Percentiles rank a stretch among this genome's conserved stretches.
These are phyloP conservation scores for Laspeyria flexula DNA, from an alignment of 2,888 invertebrate species.

Conservation along the genomic window DNA sequence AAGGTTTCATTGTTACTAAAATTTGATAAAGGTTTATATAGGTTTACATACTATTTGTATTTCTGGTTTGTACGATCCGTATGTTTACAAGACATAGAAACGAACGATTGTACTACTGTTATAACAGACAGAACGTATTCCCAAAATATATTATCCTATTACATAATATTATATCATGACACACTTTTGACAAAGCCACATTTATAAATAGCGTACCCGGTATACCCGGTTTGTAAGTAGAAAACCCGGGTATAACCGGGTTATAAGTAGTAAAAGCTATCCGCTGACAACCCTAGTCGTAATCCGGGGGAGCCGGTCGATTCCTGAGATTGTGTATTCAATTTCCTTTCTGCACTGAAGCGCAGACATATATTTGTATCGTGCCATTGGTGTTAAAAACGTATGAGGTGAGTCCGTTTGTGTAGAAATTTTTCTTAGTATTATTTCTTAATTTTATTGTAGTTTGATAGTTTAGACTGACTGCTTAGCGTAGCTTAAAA, in stretches of 20 bases:
- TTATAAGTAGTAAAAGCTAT: constrained; percentile 10
- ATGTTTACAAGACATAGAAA: no score
- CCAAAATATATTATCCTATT: no score
- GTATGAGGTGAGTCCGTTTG: constrained; percentile 6
- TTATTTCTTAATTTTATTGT: no score
- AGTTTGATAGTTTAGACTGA: no score
- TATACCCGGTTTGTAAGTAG: constrained; percentile 3
- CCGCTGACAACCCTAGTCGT: constrained; percentile 35
- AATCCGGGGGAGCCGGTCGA: constrained; percentile 49
- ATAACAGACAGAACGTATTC: no score
- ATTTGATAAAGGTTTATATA: no score
- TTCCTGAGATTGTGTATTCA: constrained; percentile 65
- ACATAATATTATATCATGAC: background rate
- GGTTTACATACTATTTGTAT: no score
- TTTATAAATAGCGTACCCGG: background rate
- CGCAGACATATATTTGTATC: constrained; percentile 55
- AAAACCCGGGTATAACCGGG: constrained; percentile 6
- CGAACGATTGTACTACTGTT: no score
- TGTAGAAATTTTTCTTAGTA: background rate
- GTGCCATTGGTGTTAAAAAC: constrained; percentile 26
- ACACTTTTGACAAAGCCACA: background rate
- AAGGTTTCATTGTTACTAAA: no score
- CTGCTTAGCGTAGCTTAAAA: no score
- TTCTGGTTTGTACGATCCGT: no score
- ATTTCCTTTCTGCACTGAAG: constrained; percentile 59